phyloP scores from a whole-genome alignment of 2,888 invertebrate genomes.

The Octodonta nipae region DNA sequence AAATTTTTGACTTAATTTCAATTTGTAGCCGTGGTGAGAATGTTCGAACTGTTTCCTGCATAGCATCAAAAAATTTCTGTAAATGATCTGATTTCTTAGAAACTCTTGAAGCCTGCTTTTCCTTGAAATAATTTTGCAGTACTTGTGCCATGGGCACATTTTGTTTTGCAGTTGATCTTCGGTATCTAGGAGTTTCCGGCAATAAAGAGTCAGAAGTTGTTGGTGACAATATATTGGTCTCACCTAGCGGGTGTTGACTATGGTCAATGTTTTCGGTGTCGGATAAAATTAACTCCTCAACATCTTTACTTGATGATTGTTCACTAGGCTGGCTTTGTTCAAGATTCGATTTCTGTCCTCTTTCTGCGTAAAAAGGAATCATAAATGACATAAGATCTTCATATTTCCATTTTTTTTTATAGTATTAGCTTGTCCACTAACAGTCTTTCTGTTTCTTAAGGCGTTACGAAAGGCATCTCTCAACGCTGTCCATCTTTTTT shows the following conservation, averaged over 20 bases:
- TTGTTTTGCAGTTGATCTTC: constrained; percentile 1
- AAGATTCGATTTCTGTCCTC: constrained; percentile 10
- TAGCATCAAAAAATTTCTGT: constrained; percentile 10
- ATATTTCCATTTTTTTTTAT: constrained; percentile 11
- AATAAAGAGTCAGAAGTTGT: constrained; percentile 1
- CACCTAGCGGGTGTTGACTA: too few species aligned
- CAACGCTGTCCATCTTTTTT: constrained; percentile 11
- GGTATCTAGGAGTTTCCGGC: background rate
- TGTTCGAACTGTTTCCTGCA: constrained; percentile 8
- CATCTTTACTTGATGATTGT: constrained; percentile 1
- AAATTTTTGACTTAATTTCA: constrained; percentile 9
- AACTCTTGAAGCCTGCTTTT: constrained; percentile 4
- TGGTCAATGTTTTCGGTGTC: constrained; percentile 2
- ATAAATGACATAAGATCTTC: constrained; percentile 11
- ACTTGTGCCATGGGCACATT: constrained; percentile 5
- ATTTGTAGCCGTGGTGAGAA: constrained; percentile 10
- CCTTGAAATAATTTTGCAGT: constrained; percentile 5
- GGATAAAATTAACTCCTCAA: background rate
- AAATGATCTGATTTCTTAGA: constrained; percentile 5
- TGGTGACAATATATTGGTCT: constrained; percentile 2
- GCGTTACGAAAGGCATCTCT: constrained; percentile 10
- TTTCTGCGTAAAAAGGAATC: constrained; percentile 8
- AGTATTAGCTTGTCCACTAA: constrained; percentile 8
- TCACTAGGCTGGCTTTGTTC: too few species aligned
- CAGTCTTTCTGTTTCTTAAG: constrained; percentile 7